Evolutionary conservation across 2,888 invertebrate genomes (phyloP).

Genomic region (Synanthedon andrenaeformis): DNA sequence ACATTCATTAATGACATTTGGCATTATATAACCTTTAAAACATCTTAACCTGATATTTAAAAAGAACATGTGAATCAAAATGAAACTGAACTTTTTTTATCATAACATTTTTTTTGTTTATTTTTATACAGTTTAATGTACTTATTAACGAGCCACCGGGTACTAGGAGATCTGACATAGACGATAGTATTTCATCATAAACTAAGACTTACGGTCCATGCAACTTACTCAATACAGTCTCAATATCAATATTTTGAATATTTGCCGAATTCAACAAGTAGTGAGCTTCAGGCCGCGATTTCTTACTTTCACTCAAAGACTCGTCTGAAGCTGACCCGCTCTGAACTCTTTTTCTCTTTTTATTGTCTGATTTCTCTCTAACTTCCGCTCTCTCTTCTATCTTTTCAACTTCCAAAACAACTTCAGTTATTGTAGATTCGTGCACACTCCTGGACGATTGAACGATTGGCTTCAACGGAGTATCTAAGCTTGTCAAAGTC

Average conservation of each 20-base stretch:
- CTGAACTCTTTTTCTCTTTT: conserved; percentile 44
- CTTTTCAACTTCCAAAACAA: conserved; percentile 41
- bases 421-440: conserved; percentile 32
- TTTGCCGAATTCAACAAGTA: conserved; percentile 44
- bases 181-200: no score
- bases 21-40: no score
- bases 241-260: conserved; percentile 60
- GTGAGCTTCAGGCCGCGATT: conserved; percentile 38
- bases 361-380: conserved; percentile 23
- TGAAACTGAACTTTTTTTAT: no score
- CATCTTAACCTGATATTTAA: no score
- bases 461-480: conserved; percentile 41
- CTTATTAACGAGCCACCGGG: no score
- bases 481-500: conserved; percentile 56
- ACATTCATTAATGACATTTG: no score
- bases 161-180: no score
- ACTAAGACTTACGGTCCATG: conserved; percentile 42
- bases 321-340: conserved; percentile 32
- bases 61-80: no score
- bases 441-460: conserved; percentile 18
- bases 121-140: no score
- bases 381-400: conserved; percentile 16
- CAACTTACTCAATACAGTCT: conserved; percentile 53
- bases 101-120: no score
- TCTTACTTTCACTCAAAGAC: conserved; percentile 31